phyloP scores from a whole-genome alignment of 2,888 invertebrate genomes.

The Amorpha juglandis region DNA sequence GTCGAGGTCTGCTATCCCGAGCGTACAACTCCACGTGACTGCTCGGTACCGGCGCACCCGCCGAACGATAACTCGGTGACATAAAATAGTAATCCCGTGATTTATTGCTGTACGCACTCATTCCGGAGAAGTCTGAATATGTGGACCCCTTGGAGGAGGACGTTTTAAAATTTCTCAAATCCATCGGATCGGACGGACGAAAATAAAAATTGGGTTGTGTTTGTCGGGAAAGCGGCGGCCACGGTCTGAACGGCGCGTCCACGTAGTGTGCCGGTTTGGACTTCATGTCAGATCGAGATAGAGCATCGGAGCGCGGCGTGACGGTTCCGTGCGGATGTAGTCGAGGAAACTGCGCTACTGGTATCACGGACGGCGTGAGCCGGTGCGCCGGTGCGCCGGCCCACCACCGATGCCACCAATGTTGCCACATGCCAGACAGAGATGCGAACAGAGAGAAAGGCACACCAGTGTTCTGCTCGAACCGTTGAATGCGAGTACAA shows the following conservation, averaged over 20 bases:
- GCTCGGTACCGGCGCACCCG: conserved; percentile 84
- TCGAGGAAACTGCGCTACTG: conserved; percentile 78
- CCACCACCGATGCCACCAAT: conserved; percentile 69
- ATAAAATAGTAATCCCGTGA: conserved; percentile 85
- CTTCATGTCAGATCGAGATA: conserved; percentile 86
- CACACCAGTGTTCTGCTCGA: conserved; percentile 74
- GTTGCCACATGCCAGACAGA: conserved; percentile 73
- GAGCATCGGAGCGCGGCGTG: conserved; percentile 72
- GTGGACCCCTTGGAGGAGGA: conserved; percentile 74
- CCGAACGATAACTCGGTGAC: conserved; percentile 88
- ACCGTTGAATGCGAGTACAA: conserved; percentile 76
- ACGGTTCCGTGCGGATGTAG: conserved; percentile 78
- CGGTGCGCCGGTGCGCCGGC: conserved; percentile 61
- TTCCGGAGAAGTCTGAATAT: conserved; percentile 79
- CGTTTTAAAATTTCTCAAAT: conserved; percentile 77
- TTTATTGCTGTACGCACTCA: conserved; percentile 80
- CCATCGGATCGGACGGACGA: conserved; percentile 78
- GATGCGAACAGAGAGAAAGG: conserved; percentile 81
- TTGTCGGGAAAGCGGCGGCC: conserved; percentile 86
- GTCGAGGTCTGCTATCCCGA: conserved; percentile 69
- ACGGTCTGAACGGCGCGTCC: conserved; percentile 84
- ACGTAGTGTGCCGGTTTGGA: conserved; percentile 84
- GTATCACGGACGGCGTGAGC: conserved; percentile 63
- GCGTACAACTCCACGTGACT: conserved; percentile 65
- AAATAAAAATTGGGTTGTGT: conserved; percentile 79